Conservation (phyloP, 2,888 invertebrate genomes). For the Eristalinus sepulchralis region DNA sequence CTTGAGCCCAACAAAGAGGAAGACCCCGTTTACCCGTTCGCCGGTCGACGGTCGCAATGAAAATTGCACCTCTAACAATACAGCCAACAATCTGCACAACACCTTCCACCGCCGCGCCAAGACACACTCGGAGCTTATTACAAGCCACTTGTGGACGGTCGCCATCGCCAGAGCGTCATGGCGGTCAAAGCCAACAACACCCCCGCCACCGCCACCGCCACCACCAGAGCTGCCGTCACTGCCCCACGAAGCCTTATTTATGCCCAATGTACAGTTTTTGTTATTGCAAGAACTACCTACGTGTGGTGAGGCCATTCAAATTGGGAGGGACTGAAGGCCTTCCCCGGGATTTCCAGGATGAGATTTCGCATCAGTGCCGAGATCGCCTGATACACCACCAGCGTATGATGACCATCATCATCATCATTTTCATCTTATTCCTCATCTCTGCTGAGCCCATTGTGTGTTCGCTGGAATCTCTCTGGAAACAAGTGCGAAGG, state of each 20-base stretch:
- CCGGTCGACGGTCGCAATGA: conserved; percentile 40
- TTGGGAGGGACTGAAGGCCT: conserved; percentile 65
- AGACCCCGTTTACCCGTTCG: conserved; percentile 2
- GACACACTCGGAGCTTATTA: conserved; percentile 67
- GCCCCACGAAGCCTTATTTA: conserved; percentile 52
- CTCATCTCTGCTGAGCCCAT: conserved; percentile 49
- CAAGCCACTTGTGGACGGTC: conserved; percentile 65
- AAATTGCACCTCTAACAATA: conserved; percentile 71
- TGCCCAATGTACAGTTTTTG: conserved; percentile 67
- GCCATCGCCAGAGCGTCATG: conserved; percentile 3
- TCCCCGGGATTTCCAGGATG: conserved; percentile 65
- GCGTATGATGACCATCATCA: conserved; percentile 69
- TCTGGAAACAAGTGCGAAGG: conserved; percentile 64
- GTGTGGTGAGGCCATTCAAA: conserved; percentile 71
- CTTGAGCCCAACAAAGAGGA: conserved; percentile 18
- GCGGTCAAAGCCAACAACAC: not conserved
- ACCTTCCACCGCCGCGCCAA: conserved; percentile 61
- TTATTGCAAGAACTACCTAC: conserved; percentile 66
- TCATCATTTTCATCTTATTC: conserved; percentile 68
- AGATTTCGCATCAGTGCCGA: conserved; percentile 63
- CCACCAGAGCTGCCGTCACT: conserved; percentile 7
- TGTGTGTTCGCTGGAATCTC: conserved; percentile 64
- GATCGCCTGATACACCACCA: conserved; percentile 64
- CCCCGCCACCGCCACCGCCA: not conserved
- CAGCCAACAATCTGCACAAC: conserved; percentile 68